phyloP scores from a whole-genome alignment of 1,140 invertebrate species.

The Homalodisca vitripennis region DNA sequence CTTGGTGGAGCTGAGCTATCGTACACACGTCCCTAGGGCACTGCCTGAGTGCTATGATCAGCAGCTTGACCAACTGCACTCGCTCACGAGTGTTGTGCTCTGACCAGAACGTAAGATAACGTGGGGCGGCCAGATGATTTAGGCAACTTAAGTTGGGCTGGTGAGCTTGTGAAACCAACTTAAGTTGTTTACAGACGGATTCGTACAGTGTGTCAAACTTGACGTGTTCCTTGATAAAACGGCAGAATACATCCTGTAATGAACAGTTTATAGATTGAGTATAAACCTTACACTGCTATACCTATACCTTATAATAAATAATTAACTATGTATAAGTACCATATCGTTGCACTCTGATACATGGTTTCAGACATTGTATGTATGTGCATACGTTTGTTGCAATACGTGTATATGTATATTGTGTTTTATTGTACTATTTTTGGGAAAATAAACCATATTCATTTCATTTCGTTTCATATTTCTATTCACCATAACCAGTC shows the following conservation, averaged over 20 bases:
- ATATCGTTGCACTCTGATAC: too few relatives aligned
- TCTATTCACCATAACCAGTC: too few relatives aligned
- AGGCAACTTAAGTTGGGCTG: slow-evolving; percentile 1
- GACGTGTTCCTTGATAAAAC: slow-evolving; percentile 10
- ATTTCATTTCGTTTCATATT: too few relatives aligned
- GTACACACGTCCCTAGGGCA: background rate
- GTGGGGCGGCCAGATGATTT: background rate
- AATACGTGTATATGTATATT: too few relatives aligned
- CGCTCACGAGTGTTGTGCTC: slow-evolving; percentile 12
- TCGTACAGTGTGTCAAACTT: slow-evolving; percentile 4
- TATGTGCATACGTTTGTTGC: too few relatives aligned
- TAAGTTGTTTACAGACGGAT: background rate
- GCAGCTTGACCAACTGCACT: slow-evolving; percentile 2
- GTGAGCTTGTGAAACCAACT: background rate
- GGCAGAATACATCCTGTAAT: background rate
- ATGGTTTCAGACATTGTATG: too few relatives aligned
- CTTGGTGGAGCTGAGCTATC: background rate
- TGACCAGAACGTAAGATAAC: slow-evolving; percentile 7
- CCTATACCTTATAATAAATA: too few relatives aligned
- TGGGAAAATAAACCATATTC: too few relatives aligned
- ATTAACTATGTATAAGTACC: too few relatives aligned
- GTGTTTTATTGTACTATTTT: too few relatives aligned
- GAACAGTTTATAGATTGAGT: too few relatives aligned
- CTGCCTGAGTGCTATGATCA: background rate
- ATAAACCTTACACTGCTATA: too few relatives aligned